phyloP scores from a whole-genome alignment of 2,797 vertebrate species.

The Monodelphis domestica region DNA sequence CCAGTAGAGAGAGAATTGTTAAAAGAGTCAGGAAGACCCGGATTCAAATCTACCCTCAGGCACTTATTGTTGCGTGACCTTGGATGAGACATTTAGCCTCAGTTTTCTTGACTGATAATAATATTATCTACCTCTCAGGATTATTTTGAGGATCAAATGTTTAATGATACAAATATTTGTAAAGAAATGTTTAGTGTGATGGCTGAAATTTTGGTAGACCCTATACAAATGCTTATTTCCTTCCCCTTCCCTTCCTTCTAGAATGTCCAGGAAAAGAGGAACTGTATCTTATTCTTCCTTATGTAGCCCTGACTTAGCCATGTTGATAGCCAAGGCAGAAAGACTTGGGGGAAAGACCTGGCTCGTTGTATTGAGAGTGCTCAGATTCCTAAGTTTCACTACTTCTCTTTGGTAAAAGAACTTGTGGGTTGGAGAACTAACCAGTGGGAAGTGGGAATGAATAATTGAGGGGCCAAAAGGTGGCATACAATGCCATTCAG shows the following conservation, averaged over 20 bases:
- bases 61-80: neutral
- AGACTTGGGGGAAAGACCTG: neutral
- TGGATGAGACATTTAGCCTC: neutral
- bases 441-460: neutral
- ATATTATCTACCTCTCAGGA: neutral
- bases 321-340: neutral
- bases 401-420: neutral
- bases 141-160: neutral
- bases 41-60: neutral
- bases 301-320: neutral
- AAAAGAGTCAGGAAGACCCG: neutral
- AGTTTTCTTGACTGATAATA: neutral
- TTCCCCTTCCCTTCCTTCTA: neutral
- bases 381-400: neutral
- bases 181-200: neutral
- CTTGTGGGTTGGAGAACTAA: neutral
- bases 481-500: neutral
- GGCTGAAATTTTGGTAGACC: neutral
- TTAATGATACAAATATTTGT: neutral
- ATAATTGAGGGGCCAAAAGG: neutral
- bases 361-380: neutral
- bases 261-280: neutral
- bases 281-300: neutral
- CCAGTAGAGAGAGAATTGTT: neutral
- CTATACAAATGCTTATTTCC: neutral